Base-by-base conservation (phyloP, 2,888 invertebrate genomes). In the Bursaphelenchus okinawaensis region DNA sequence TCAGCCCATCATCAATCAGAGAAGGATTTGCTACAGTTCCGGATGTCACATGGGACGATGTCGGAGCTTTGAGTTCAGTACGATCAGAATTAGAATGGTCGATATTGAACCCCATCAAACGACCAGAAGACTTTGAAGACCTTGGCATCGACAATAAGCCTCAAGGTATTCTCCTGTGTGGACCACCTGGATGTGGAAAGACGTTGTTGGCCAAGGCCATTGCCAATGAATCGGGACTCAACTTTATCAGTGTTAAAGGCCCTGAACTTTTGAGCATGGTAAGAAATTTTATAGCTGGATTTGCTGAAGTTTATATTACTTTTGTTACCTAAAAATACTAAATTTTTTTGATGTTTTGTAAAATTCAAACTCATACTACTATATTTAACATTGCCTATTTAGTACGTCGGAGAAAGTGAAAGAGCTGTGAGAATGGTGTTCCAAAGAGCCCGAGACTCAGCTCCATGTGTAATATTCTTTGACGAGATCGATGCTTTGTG, bases 11-110 rank as follows among this genome's bases (percentile, higher is more conserved):
- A 2, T 90, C 93, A 0, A 94, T 93, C 79, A 87, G 95, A 74
- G 96, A 98, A 86, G 96, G 96, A 58, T 95, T 98, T 84, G 91
- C 92, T 1, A 94, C 94, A 0, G 92, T 98, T 16, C 96, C 98
- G 1, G 92, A 93, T 86, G 92, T 92, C 0, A 91, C 92, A 0
- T 98, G 96, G 96, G 89, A 91, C 50, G 93, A 98, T 85, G 88
- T 98, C 72, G 98, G 98, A 0, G 94, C 95, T 0, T 84, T 98
- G 59, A 87, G 87, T 59, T 89, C 90, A 81, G 90, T 98, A 54
- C 87, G 94, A 62, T 89, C 92, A 80, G 92, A 94, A 80, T 85
- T 98, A 31, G 90, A 93, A 83, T 86, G 92, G 84, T 90, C 92
- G 54, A 93, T 98, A 71, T 62, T 79, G 70, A 93, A 91, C 20